phyloP scores from a whole-genome alignment of 1,140 invertebrate species.

The Campoletis sonorensis region DNA sequence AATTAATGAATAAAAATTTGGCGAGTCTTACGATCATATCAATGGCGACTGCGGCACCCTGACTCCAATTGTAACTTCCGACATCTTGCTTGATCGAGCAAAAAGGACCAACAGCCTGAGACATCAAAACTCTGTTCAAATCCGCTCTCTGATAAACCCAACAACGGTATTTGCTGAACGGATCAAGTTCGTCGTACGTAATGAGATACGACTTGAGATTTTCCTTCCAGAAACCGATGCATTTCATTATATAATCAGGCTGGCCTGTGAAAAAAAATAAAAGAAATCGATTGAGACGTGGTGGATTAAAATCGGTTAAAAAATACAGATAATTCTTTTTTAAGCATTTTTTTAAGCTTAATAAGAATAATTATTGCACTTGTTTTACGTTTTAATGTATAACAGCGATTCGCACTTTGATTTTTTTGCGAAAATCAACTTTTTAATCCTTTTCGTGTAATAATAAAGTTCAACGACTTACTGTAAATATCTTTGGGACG shows the following conservation, averaged over 20 bases:
- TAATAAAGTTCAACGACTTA: constrained; percentile 65
- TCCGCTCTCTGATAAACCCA: constrained; percentile 98
- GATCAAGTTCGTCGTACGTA: constrained; percentile 97
- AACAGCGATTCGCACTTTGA: neutral
- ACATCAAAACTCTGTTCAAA: constrained; percentile 93
- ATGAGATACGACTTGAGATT: constrained; percentile 98
- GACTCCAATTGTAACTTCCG: constrained; percentile 89
- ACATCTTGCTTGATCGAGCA: constrained; percentile 95
- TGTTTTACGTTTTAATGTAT: too few relatives aligned
- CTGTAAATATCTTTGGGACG: constrained; percentile 95
- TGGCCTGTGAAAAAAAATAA: constrained; percentile 80
- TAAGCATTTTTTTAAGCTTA: too few relatives aligned
- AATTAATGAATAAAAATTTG: neutral
- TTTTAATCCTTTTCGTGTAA: too few relatives aligned
- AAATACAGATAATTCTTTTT: too few relatives aligned
- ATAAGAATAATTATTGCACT: too few relatives aligned
- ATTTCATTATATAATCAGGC: constrained; percentile 97
- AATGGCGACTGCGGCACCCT: constrained; percentile 93
- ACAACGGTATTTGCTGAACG: constrained; percentile 96
- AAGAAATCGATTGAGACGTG: too few relatives aligned
- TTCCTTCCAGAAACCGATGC: constrained; percentile 98
- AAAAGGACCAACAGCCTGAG: constrained; percentile 92
- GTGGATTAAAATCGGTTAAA: too few relatives aligned
- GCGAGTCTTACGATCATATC: constrained; percentile 85
- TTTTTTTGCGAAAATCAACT: too few relatives aligned